Conservation (phyloP, 2,113 vertebrate species). For the Rhineura floridana region DNA sequence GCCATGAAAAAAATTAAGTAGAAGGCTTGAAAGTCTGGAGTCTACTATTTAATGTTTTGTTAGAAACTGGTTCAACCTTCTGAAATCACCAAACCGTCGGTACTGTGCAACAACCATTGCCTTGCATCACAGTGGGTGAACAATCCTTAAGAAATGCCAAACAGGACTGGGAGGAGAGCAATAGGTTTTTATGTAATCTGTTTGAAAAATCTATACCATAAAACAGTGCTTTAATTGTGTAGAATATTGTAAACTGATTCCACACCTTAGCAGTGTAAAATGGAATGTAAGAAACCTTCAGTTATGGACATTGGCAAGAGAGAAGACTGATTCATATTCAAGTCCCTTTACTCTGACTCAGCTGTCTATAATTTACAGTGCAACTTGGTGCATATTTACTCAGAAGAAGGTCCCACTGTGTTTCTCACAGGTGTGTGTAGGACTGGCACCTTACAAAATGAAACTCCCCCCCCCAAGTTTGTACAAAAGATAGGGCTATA, state of each 20-base stretch:
- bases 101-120: neutral
- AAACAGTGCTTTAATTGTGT: neutral
- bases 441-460: neutral
- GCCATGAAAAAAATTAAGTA: neutral
- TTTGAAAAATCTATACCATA: neutral
- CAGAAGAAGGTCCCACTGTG: no score
- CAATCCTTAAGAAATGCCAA: neutral
- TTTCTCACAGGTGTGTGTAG: neutral
- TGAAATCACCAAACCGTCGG: neutral
- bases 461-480: neutral
- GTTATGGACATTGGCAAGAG: neutral
- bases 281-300: neutral
- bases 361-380: neutral
- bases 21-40: neutral
- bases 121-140: constrained; percentile 16
- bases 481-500: neutral
- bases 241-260: neutral
- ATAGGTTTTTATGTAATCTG: neutral
- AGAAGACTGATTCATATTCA: neutral
- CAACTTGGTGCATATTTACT: neutral
- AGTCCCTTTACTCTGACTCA: neutral
- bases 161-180: accelerated
- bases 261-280: neutral
- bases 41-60: constrained; percentile 15
- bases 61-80: neutral